phyloP scores from a whole-genome alignment of 2,113 vertebrate genomes.

The Phrynosoma platyrhinos region DNA sequence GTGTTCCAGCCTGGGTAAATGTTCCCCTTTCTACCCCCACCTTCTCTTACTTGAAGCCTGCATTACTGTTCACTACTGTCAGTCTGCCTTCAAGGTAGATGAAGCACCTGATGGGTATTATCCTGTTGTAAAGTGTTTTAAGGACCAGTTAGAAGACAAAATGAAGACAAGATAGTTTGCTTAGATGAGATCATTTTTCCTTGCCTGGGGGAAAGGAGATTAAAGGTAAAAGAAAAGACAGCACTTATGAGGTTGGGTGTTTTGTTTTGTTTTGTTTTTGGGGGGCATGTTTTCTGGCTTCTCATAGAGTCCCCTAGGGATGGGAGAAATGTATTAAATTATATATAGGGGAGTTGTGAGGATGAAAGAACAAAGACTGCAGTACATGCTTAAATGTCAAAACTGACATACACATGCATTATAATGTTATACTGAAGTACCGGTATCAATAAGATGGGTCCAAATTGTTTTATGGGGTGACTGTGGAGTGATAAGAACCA shows the following conservation, averaged over 20 bases:
- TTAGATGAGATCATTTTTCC: neutral
- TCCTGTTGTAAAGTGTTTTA: neutral
- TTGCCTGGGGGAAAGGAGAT: neutral
- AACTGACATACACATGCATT: neutral
- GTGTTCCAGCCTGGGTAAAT: too few relatives aligned
- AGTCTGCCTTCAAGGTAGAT: neutral
- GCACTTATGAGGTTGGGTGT: neutral
- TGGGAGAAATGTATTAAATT: neutral
- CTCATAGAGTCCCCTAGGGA: neutral
- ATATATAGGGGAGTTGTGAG: neutral
- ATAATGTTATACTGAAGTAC: neutral
- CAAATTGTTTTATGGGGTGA: neutral
- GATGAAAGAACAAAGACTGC: neutral
- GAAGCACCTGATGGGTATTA: neutral
- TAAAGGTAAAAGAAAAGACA: neutral
- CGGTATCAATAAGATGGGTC: neutral
- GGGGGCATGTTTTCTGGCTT: neutral
- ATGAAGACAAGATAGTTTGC: neutral
- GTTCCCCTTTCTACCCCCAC: neutral
- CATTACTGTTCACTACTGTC: neutral
- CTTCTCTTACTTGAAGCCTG: neutral
- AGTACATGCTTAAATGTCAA: neutral
- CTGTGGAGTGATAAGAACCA: neutral
- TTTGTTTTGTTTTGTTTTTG: too few relatives aligned
- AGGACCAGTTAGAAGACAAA: neutral